Conservation (phyloP, 2,113 vertebrate species). For the Tachysurus fulvidraco region DNA sequence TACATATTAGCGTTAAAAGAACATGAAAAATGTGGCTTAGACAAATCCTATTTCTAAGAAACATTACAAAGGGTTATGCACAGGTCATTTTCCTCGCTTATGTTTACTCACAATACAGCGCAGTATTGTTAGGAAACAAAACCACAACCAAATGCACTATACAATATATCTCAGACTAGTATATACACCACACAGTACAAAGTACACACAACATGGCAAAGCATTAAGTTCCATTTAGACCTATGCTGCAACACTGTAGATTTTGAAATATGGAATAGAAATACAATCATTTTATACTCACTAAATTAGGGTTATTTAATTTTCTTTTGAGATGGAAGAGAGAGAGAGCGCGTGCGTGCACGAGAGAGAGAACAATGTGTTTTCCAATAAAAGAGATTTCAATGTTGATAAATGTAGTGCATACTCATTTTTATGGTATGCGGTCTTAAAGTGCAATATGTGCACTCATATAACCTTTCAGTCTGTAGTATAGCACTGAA, state of each 20-base stretch:
- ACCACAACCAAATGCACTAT: conserved; percentile 34
- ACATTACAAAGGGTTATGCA: conserved; percentile 59
- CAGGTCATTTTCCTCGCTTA: conserved; percentile 40
- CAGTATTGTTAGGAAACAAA: conserved; percentile 53
- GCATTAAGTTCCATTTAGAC: conserved; percentile 48
- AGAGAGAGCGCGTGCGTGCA: conserved; percentile 7
- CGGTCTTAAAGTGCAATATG: not conserved
- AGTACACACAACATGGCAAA: conserved; percentile 12
- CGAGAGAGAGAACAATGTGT: conserved; percentile 11
- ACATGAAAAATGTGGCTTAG: conserved; percentile 60
- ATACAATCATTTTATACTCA: conserved; percentile 54
- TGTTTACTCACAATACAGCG: conserved; percentile 57
- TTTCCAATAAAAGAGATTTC: conserved; percentile 18
- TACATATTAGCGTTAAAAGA: conserved; percentile 63
- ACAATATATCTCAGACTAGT: not conserved
- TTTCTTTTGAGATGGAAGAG: conserved; percentile 52
- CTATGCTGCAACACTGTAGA: conserved; percentile 47
- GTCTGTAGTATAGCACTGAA: conserved; percentile 33
- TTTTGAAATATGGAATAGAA: conserved; percentile 50
- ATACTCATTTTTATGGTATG: not conserved
- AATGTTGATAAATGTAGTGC: not conserved
- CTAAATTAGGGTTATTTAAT: conserved; percentile 56
- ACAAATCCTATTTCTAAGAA: conserved; percentile 67
- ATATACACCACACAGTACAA: conserved; percentile 16
- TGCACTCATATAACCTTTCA: not conserved